These are phyloP conservation scores for Rhopalosiphum padi DNA, from an alignment of 1,140 invertebrate genomes.

Conservation along the genomic window DNA sequence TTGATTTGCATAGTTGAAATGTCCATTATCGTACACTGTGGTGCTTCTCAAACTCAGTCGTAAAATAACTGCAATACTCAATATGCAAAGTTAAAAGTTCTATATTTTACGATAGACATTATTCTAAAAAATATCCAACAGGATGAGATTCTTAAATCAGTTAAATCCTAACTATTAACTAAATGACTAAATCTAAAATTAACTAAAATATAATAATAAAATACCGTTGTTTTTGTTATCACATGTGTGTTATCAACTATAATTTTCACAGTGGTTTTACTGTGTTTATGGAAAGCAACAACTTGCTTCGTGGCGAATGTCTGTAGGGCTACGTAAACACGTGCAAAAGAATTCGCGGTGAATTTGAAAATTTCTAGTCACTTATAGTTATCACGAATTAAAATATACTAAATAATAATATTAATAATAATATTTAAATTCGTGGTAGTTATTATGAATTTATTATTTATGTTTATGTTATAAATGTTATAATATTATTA, in stretches of 20 bases:
- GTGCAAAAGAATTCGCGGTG: neutral
- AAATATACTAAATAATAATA: no score
- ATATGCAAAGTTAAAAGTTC: neutral
- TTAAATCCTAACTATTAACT: neutral
- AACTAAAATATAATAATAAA: neutral
- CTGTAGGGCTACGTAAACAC: neutral
- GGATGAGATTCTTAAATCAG: neutral
- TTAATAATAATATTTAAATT: no score
- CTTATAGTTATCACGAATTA: neutral
- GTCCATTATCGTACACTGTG: conserved; percentile 13
- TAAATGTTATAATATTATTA: no score
- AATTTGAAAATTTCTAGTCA: neutral
- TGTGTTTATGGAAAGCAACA: neutral
- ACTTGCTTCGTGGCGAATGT: neutral
- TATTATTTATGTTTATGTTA: neutral
- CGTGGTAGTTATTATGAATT: neutral
- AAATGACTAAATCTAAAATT: neutral
- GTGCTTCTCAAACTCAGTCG: neutral
- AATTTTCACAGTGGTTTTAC: neutral
- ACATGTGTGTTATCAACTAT: neutral
- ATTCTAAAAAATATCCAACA: neutral
- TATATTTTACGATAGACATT: neutral
- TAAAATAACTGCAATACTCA: neutral
- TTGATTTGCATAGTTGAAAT: conserved; percentile 45
- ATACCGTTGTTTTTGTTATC: conserved; percentile 55